Evolutionary conservation across 2,113 vertebrate genomes (phyloP), one percentile per base, ranked within the genome.

Genomic region (Eupsittula cactorum): DNA sequence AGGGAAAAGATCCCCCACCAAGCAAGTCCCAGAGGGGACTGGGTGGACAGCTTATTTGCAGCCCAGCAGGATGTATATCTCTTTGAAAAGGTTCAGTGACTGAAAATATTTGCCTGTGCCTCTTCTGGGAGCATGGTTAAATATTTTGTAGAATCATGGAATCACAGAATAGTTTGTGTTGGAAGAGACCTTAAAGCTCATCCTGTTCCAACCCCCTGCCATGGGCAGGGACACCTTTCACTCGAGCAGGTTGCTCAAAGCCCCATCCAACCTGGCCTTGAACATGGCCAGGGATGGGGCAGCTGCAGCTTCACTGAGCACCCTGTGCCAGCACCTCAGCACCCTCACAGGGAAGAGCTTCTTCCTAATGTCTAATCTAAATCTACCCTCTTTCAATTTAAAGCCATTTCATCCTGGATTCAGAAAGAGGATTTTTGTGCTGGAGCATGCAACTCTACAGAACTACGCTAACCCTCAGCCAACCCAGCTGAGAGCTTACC

Each of bases 381-480:
- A 59, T 59, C 33, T 35, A 23, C 33, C 57, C 9, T 35, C 33
- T 59, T n/a, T 16, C 57, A 35, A 24, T 35, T 59, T 59, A 59
- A 59, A 35, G 33, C 57, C 21, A 35, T 59, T 59, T 59, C 5
- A 0, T 42, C 79, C 24, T 28, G 57, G 52, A 29, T 55, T 69
- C 27, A n/a, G 39, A 62, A 57, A 42, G 62, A 62, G 47, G 39
- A 64, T 68, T 89, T 71, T 68, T 28, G 42, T 82, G 50, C 65
- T 79, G 41, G 23, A 77, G 67, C 28, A 4, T 52, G 29, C 55
- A 33, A 0, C 33, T 53, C 83, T 42, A 70, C 60, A 78, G 35
- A 46, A 29, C 13, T 28, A 50, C 16, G 60, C 64, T 55, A 35
- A 49, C 1, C 0, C 71, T 74, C 3, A 5, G 49, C 19, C 1